Evolutionary conservation across 2,888 invertebrate species (phyloP).

Genomic region (Liposcelis brunnea): DNA sequence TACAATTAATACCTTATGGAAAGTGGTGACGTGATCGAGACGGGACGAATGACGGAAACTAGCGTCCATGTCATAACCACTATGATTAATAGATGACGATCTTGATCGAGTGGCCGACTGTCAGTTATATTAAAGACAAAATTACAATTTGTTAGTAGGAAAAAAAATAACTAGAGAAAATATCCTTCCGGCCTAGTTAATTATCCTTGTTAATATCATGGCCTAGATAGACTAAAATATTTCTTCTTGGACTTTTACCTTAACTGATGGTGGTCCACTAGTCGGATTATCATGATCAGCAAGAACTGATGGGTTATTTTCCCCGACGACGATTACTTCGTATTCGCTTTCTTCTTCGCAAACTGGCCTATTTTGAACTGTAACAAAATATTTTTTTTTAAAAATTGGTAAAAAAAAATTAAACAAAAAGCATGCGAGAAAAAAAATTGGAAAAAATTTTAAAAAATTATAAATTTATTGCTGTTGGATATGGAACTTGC

Average conservation of each 20-base stretch:
- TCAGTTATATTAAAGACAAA: background rate
- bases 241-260: no score
- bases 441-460: slow-evolving; percentile 21
- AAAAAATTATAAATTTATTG: no score
- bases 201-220: no score
- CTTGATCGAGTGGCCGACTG: slow-evolving; percentile 6
- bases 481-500: background rate
- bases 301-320: slow-evolving; percentile 65
- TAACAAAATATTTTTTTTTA: slow-evolving; percentile 30
- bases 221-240: no score
- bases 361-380: slow-evolving; percentile 21
- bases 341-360: slow-evolving; percentile 64
- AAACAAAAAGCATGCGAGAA: slow-evolving; percentile 25
- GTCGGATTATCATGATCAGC: slow-evolving; percentile 64
- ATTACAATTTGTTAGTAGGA: background rate
- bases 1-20: slow-evolving; percentile 6
- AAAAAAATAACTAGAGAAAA: background rate
- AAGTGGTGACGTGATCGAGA: slow-evolving; percentile 1
- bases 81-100: slow-evolving; percentile 2
- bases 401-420: slow-evolving; percentile 22
- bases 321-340: slow-evolving; percentile 78
- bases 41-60: slow-evolving; percentile 4
- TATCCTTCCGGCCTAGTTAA: background rate
- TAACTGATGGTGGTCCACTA: slow-evolving; percentile 61
- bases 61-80: slow-evolving; percentile 3